A percentile compares a stretch with the other conserved stretches of the same genome.
Conservation (phyloP, 1,140 invertebrate species). For the Rhopalosiphum maidis region DNA sequence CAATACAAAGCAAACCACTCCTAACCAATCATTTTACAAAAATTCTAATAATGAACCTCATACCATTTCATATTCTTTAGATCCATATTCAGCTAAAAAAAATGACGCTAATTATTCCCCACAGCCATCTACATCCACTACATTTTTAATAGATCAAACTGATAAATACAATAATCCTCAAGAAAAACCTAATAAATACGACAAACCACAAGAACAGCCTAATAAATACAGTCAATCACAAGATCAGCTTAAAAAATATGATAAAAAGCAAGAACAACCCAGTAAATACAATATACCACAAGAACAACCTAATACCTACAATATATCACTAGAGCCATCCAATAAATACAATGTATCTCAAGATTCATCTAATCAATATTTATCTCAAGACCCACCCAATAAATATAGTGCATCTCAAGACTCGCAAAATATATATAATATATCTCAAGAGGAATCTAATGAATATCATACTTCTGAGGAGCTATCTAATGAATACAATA, state of each 20-base stretch:
- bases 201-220: background rate
- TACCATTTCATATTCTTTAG: background rate
- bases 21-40: constrained; percentile 20
- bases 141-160: constrained; percentile 1
- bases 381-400: background rate
- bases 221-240: background rate
- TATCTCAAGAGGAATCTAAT: background rate
- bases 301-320: background rate
- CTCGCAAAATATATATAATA: background rate
- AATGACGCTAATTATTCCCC: background rate
- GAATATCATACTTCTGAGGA: background rate
- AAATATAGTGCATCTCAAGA: constrained; percentile 8
- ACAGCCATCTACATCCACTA: background rate
- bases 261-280: background rate
- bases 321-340: background rate
- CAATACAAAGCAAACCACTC: background rate
- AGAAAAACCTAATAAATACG: background rate
- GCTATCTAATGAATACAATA: background rate
- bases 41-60: constrained; percentile 5
- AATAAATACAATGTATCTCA: constrained; percentile 6
- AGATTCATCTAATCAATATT: background rate
- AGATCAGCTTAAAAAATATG: background rate
- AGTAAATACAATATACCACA: background rate
- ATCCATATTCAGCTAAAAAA: constrained; percentile 44
- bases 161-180: constrained; percentile 13